Conservation (phyloP, 2,888 invertebrate species). For the Tinea pellionella region DNA sequence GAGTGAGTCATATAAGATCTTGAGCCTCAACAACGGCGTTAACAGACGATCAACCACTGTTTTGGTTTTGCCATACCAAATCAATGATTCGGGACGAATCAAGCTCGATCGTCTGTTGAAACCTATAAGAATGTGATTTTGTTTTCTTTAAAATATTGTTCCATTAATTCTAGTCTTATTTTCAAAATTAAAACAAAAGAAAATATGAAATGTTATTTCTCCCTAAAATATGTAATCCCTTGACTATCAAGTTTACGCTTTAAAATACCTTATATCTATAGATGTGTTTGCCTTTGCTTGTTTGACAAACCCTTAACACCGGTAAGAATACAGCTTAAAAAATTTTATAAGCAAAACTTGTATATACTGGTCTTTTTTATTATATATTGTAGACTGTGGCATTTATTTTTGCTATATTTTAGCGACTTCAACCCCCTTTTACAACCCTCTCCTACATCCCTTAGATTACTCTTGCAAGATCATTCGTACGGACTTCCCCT, state of each 20-base stretch:
- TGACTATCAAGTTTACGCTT: constrained; percentile 39
- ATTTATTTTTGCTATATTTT: neutral
- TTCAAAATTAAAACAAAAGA: too few species aligned
- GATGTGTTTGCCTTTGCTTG: constrained; percentile 28
- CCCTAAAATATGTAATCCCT: constrained; percentile 19
- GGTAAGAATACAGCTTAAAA: constrained; percentile 16
- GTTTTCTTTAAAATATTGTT: too few species aligned
- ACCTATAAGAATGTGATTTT: too few species aligned
- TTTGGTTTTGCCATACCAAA: too few species aligned
- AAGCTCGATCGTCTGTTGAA: too few species aligned
- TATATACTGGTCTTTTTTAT: neutral
- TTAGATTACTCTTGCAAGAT: constrained; percentile 59
- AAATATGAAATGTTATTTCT: too few species aligned
- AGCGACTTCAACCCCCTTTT: constrained; percentile 19
- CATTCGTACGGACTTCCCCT: constrained; percentile 61
- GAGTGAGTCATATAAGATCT: too few species aligned
- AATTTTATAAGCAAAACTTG: too few species aligned
- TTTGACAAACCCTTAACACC: constrained; percentile 26
- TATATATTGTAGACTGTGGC: neutral
- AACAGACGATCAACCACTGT: too few species aligned
- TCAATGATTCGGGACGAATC: too few species aligned
- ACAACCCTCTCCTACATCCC: constrained; percentile 28
- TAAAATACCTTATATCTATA: constrained; percentile 36
- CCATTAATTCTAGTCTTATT: too few species aligned
- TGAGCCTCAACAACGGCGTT: too few species aligned